Evolutionary conservation across 2,888 invertebrate genomes (phyloP), one percentile per base, ranked within the genome.

Genomic region (Epiblema foenella): DNA sequence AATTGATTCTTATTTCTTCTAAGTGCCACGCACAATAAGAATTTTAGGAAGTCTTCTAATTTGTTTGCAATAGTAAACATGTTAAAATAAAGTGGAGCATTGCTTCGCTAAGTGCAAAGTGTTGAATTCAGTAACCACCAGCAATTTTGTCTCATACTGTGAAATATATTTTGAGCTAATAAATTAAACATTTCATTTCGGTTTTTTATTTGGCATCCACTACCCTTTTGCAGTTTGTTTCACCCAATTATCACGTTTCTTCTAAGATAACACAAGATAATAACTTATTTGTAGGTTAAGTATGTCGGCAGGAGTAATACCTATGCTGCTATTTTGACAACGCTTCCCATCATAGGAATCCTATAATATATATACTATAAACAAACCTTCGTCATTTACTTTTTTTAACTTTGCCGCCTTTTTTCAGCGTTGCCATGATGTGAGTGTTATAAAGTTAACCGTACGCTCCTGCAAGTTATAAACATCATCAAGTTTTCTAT

Each of bases 161-260:
- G 76, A 85, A 86, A 86, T 89, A 88, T 90, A 89, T 90, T 90
- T 90, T 90, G 85, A 88, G 88, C 89, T 89, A 84, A 83, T 86
- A 87, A 83, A 84, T 67, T 65, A 15, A 60, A 78, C 69, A 75
- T 74, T 74, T 58, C 11, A 68, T 69, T 17, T 11, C 7, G 57
- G 59, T 70, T 42, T 75, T 66, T 73, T 68, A 68, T 54, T 66
- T 46, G 2, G 24, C 5, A 11, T 49, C 49, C 11, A 29, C 29
- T 29, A 15, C 24, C 24, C 4, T 24, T 24, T 24, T 24, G 24
- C 4, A 24, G 24, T 24, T 24, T 24, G 24, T 24, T 4, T 24
- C 24, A 24, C 24, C 1, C 24, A 24, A 24, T 3, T 24, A 24
- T 24, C n/a, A n/a, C n/a, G n/a, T n/a, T n/a, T n/a, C n/a, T n/a